Evolutionary conservation across 2,113 vertebrate species (phyloP).

Genomic region (Coptodon bakossiorum): DNA sequence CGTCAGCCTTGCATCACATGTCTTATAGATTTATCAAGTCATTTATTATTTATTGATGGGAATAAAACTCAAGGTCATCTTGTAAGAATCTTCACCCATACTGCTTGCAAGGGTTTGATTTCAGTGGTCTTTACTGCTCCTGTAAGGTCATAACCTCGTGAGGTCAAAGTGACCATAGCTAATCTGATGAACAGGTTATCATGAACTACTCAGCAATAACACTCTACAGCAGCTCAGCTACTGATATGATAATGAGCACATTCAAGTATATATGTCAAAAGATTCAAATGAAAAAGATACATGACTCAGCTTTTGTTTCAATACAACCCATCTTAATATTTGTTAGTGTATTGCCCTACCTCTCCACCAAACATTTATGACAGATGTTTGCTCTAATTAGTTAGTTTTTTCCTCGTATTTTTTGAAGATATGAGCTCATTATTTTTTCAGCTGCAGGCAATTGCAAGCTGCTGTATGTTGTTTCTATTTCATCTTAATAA

Average conservation of each 20-base stretch:
- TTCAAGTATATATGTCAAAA: neutral
- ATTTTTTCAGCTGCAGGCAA: neutral
- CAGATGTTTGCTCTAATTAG: neutral
- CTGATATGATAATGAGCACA: neutral
- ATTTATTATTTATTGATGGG: slow-evolving; percentile 17
- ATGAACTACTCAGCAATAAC: neutral
- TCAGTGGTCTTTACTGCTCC: neutral
- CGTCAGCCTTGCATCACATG: slow-evolving; percentile 1
- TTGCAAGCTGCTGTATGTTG: neutral
- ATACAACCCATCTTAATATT: neutral
- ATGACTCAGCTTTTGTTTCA: neutral
- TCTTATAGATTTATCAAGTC: slow-evolving; percentile 21
- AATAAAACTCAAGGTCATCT: slow-evolving; percentile 19
- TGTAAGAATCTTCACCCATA: neutral
- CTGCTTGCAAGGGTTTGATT: neutral
- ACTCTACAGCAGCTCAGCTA: neutral
- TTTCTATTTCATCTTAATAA: neutral
- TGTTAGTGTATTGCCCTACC: neutral
- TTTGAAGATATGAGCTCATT: neutral
- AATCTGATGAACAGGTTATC: neutral
- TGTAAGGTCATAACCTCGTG: neutral
- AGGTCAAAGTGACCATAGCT: neutral
- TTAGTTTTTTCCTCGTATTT: neutral
- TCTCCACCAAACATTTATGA: neutral
- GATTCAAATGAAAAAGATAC: neutral